Base-by-base conservation (phyloP, 2,113 vertebrate species). In the Ochotona princeps region DNA sequence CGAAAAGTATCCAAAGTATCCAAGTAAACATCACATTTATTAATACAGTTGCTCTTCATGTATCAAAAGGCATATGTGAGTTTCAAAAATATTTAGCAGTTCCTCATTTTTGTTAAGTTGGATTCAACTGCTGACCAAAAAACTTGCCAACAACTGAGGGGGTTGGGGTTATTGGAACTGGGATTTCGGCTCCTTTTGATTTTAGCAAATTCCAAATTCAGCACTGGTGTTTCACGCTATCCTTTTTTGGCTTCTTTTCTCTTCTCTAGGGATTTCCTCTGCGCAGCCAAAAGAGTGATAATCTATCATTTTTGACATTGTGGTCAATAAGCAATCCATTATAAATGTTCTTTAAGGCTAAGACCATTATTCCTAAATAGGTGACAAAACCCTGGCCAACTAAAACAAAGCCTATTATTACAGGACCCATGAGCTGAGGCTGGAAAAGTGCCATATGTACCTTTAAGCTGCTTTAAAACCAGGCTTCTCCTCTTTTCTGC, bases 61-160 rank as follows among this genome's bases (percentile, higher is more conserved):
- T 92, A 97, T 38, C 94, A 73, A 97, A 97, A 81, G 97, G 95
- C 96, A 97, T 94, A 97, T 91, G 96, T 25, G 94, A 95, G 97
- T 91, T 96, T 98, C 98, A 98, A 98, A 99, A 99, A 98, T 94
- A 98, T 98, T 99, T 99, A 99, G 98, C 99, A 99, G 99, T 98
- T 98, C 93, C 98, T 97, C 84, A 85, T 30, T 87, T 93, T 8
- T 75, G 61, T 83, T 23, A 51, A 91, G 49, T n/a, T 83, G 69
- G 15, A 90, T 66, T 93, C 73, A 83, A 85, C 63, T 79, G 66
- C 38, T 92, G 75, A 70, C 87, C 78, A 51, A 15, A 76, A 91
- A 83, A 61, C 54, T 89, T 85, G 84, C 73, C 70, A 83, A 96
- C 79, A 78, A 54, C 4, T 94, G 76, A 14, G 13, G 54, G 54